A percentile compares a stretch with the other conserved stretches of the same genome.
Conservation (phyloP, 2,888 invertebrate genomes). For the Sepioteuthis lessoniana region DNA sequence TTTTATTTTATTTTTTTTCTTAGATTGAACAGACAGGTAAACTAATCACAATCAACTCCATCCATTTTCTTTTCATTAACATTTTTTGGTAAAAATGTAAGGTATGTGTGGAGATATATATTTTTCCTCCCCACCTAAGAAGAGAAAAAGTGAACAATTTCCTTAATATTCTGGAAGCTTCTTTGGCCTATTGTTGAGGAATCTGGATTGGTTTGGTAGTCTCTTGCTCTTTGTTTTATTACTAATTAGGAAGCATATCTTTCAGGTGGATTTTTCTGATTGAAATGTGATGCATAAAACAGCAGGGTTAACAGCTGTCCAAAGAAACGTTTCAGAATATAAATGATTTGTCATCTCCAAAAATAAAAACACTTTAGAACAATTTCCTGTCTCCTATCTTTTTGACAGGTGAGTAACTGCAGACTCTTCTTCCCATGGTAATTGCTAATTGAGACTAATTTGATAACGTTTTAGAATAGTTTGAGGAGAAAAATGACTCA, state of each 20-base stretch:
- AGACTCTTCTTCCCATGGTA: constrained; percentile 13
- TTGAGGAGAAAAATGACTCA: no score
- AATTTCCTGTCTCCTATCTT: background rate
- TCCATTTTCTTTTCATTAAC: constrained; percentile 47
- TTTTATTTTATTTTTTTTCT: background rate
- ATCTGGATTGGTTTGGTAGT: background rate
- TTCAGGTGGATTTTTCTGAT: background rate
- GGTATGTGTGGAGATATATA: constrained; percentile 37
- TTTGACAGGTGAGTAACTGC: background rate
- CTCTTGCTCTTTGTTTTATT: background rate
- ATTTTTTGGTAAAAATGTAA: constrained; percentile 46
- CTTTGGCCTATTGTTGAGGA: background rate
- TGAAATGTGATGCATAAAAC: no score
- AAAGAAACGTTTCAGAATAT: background rate
- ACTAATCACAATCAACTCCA: constrained; percentile 40
- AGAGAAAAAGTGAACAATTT: background rate
- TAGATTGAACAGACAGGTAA: background rate
- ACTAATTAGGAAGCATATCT: background rate
- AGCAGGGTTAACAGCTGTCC: background rate
- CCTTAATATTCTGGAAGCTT: background rate
- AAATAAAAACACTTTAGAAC: background rate
- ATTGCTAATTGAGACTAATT: background rate
- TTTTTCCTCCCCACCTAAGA: background rate
- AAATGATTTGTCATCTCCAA: background rate
- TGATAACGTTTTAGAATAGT: background rate